Percentiles rank a stretch among this genome's conserved stretches.
These are phyloP conservation scores for Drosophila teissieri DNA, from an alignment of 1,140 invertebrate genomes.

Conservation along the genomic window DNA sequence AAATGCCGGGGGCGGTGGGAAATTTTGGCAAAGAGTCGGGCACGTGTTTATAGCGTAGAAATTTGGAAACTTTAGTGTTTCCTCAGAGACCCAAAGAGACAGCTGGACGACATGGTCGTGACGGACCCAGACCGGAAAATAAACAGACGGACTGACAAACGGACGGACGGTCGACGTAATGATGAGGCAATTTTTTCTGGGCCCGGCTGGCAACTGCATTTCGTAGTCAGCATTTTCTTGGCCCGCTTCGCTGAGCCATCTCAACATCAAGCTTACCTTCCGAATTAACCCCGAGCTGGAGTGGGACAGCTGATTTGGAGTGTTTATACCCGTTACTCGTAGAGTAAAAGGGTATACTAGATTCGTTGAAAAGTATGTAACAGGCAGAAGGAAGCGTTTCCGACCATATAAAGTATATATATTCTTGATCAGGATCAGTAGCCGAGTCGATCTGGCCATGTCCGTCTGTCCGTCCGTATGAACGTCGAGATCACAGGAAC, in stretches of 20 bases:
- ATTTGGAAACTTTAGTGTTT: slow-evolving; percentile 79
- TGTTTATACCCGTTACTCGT: too few relatives aligned
- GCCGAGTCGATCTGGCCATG: too few relatives aligned
- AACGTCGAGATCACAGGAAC: too few relatives aligned
- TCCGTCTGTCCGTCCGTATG: too few relatives aligned
- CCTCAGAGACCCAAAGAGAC: slow-evolving; percentile 73
- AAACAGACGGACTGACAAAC: slow-evolving; percentile 2
- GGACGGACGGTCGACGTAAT: slow-evolving; percentile 61
- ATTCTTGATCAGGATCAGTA: too few relatives aligned
- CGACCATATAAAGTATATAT: too few relatives aligned
- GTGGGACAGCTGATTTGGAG: slow-evolving; percentile 65
- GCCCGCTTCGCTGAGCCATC: slow-evolving; percentile 26
- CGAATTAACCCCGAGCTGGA: slow-evolving; percentile 31
- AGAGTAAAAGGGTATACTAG: too few relatives aligned
- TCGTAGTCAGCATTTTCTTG: slow-evolving; percentile 70
- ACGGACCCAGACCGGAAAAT: slow-evolving; percentile 51
- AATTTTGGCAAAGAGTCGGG: slow-evolving; percentile 74
- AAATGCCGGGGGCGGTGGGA: slow-evolving; percentile 52
- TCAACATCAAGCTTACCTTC: slow-evolving; percentile 18
- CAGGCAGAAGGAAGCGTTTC: too few relatives aligned
- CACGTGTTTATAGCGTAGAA: slow-evolving; percentile 76
- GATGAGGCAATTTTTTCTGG: slow-evolving; percentile 76
- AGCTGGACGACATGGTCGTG: slow-evolving; percentile 72
- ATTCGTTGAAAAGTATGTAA: too few relatives aligned
- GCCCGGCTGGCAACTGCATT: slow-evolving; percentile 65